These are phyloP conservation scores for Apodemus sylvaticus DNA, from an alignment of 2,113 vertebrate genomes.

Conservation along the genomic window DNA sequence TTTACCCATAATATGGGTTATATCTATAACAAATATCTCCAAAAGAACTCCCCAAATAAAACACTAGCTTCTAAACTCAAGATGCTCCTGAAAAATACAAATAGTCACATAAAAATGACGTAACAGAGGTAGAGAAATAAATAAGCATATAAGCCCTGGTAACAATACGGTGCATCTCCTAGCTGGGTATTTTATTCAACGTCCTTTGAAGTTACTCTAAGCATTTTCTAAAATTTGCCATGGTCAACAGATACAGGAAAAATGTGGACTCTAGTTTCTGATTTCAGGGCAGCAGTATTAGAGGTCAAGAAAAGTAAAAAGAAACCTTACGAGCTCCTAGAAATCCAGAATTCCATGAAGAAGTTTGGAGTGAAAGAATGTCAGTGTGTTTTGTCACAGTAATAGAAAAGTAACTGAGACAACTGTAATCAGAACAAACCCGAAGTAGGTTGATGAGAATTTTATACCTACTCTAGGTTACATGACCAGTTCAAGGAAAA, in stretches of 20 bases:
- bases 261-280: not conserved
- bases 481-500: not conserved
- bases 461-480: not conserved
- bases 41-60: not conserved
- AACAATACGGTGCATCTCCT: not conserved
- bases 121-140: conserved; percentile 9
- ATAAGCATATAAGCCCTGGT: not conserved
- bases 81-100: not conserved
- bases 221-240: not conserved
- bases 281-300: not conserved
- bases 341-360: conserved; percentile 9
- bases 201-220: conserved; percentile 32
- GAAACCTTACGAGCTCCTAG: not conserved
- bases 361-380: not conserved
- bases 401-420: not conserved
- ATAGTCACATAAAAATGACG: not conserved
- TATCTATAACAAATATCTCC: not conserved
- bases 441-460: too few species aligned
- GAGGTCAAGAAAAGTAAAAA: conserved; percentile 23
- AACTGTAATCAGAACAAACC: not conserved
- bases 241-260: not conserved
- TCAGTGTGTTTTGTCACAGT: not conserved
- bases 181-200: not conserved
- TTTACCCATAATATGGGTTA: not conserved
- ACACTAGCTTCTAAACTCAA: conserved; percentile 10